Conservation (phyloP, 2,888 invertebrate genomes). For the Rotaria macrura region DNA sequence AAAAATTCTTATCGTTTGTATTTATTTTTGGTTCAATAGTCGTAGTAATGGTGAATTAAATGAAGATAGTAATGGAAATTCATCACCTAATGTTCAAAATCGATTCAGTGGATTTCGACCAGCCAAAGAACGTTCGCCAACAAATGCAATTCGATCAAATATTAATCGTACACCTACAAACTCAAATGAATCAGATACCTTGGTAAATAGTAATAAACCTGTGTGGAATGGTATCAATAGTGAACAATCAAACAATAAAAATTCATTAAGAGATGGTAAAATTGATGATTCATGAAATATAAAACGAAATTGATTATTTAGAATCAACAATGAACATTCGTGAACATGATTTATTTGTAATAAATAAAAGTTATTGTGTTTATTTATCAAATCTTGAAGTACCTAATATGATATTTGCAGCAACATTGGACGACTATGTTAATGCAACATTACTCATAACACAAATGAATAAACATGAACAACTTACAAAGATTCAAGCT, state of each 20-base stretch:
- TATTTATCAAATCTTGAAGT: conserved; percentile 10
- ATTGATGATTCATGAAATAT: too few species aligned
- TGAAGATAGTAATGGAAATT: neutral
- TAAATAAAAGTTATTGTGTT: neutral
- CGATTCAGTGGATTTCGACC: neutral
- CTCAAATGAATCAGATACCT: neutral
- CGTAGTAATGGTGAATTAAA: neutral
- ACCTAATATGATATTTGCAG: neutral
- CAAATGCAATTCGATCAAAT: neutral
- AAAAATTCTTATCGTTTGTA: neutral
- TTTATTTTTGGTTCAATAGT: neutral
- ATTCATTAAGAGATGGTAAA: neutral
- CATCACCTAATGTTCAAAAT: neutral
- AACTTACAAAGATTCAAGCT: neutral
- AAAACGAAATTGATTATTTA: too few species aligned
- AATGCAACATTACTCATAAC: conserved; percentile 16
- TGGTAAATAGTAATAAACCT: neutral
- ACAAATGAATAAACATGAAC: conserved; percentile 18
- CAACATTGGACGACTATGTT: neutral
- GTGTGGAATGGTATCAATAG: neutral
- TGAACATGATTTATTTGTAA: neutral
- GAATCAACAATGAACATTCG: neutral
- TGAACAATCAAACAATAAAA: neutral
- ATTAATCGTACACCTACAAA: neutral
- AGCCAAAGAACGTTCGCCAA: neutral